Conservation (phyloP, 2,888 invertebrate genomes). For the Aphodius sticticus region DNA sequence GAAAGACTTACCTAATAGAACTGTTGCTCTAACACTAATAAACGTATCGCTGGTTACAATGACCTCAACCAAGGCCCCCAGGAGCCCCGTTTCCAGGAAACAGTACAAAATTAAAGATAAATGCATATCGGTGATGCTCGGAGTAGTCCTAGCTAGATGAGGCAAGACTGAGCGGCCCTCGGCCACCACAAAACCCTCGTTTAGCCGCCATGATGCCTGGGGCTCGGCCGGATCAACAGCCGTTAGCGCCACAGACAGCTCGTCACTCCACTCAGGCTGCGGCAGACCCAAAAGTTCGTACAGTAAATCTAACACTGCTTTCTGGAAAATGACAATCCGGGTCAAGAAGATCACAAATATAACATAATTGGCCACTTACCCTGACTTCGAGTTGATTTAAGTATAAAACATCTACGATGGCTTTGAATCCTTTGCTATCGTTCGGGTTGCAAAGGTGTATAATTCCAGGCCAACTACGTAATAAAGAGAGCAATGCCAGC, state of each 20-base stretch:
- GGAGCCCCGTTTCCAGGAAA: slow-evolving; percentile 84
- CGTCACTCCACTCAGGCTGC: slow-evolving; percentile 92
- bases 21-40: slow-evolving; percentile 90
- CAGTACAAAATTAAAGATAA: slow-evolving; percentile 87
- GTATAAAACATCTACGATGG: slow-evolving; percentile 82
- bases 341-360: not conserved
- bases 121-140: slow-evolving; percentile 92
- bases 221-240: slow-evolving; percentile 89
- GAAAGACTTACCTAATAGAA: slow-evolving; percentile 72
- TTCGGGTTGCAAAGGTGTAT: slow-evolving; percentile 86
- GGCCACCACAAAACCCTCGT: slow-evolving; percentile 94
- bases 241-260: slow-evolving; percentile 86
- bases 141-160: slow-evolving; percentile 83
- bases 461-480: slow-evolving; percentile 93
- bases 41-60: slow-evolving; percentile 89
- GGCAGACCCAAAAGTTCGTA: slow-evolving; percentile 90
- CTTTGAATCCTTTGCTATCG: slow-evolving; percentile 77
- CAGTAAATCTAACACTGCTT: slow-evolving; percentile 90
- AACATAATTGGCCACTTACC: slow-evolving; percentile 59
- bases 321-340: slow-evolving; percentile 63
- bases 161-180: slow-evolving; percentile 89
- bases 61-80: slow-evolving; percentile 91
- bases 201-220: slow-evolving; percentile 86
- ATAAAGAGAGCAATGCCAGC: slow-evolving; percentile 80
- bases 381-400: slow-evolving; percentile 89